Evolutionary conservation across 2,113 vertebrate species (phyloP).

Genomic region (Acanthochromis polyacanthus): DNA sequence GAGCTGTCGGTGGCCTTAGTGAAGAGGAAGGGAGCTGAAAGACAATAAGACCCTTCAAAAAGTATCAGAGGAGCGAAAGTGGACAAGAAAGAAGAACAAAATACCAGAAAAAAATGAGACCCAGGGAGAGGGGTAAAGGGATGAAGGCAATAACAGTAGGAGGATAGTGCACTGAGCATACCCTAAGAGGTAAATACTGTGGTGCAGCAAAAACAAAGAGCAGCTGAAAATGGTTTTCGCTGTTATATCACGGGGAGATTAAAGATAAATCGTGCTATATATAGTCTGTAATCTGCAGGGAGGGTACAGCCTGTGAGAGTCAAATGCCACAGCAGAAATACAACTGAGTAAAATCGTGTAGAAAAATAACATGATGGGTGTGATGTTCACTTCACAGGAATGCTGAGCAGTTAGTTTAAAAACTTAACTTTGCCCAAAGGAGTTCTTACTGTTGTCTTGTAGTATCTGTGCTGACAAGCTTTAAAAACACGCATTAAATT

Average conservation of each 20-base stretch:
- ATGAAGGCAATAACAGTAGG: slow-evolving; percentile 9
- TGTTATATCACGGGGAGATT: slow-evolving; percentile 72
- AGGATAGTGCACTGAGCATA: not conserved
- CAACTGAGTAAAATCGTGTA: not conserved
- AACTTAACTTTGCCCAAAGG: slow-evolving; percentile 32
- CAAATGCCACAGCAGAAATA: slow-evolving; percentile 33
- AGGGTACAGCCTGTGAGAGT: slow-evolving; percentile 39
- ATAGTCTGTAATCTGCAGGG: slow-evolving; percentile 74
- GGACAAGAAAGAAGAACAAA: not conserved
- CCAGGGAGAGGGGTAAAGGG: not conserved
- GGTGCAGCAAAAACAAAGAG: slow-evolving; percentile 50
- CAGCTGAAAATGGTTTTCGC: slow-evolving; percentile 57
- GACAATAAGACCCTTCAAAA: not conserved
- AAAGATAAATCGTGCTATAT: slow-evolving; percentile 75
- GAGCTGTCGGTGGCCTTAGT: slow-evolving; percentile 8
- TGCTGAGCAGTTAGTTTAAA: slow-evolving; percentile 31
- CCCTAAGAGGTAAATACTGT: slow-evolving; percentile 48
- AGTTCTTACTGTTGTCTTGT: slow-evolving; percentile 20
- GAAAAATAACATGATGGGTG: not conserved
- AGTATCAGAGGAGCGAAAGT: not conserved
- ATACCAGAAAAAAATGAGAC: not conserved
- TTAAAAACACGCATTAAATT: slow-evolving; percentile 35
- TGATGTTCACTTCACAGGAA: slow-evolving; percentile 24
- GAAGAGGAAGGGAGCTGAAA: not conserved
- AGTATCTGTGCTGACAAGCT: slow-evolving; percentile 15